Conservation (phyloP, 2,888 invertebrate genomes). For the Drosophila greeni region DNA sequence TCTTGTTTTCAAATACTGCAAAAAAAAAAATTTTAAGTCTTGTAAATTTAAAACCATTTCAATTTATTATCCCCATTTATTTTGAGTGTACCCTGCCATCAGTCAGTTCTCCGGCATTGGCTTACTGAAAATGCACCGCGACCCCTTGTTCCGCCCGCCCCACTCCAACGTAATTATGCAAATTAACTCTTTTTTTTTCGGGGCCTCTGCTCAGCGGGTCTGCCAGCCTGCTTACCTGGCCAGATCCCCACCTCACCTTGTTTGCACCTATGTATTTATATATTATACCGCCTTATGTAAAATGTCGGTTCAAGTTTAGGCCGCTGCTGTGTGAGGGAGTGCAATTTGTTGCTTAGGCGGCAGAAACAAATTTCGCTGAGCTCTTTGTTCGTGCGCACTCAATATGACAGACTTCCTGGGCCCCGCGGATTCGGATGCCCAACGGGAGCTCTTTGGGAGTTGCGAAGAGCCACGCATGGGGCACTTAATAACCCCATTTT, state of each 20-base stretch:
- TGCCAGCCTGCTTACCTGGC: slow-evolving; percentile 20
- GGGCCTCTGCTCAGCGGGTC: slow-evolving; percentile 71
- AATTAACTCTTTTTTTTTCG: slow-evolving; percentile 69
- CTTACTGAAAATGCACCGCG: slow-evolving; percentile 51
- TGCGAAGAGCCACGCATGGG: slow-evolving; percentile 29
- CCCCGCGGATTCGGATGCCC: slow-evolving; percentile 30
- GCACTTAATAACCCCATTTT: slow-evolving; percentile 31
- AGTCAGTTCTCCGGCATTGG: slow-evolving; percentile 36
- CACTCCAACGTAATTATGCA: slow-evolving; percentile 64
- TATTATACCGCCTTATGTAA: slow-evolving; percentile 64
- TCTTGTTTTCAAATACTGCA: too few species aligned
- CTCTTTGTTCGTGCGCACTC: slow-evolving; percentile 68
- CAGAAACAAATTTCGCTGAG: slow-evolving; percentile 53
- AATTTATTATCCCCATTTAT: neutral
- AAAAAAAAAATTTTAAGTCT: neutral
- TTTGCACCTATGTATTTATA: slow-evolving; percentile 21
- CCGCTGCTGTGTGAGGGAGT: slow-evolving; percentile 40
- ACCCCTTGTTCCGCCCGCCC: slow-evolving; percentile 20
- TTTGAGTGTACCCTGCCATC: slow-evolving; percentile 9
- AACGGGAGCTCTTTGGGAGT: slow-evolving; percentile 12
- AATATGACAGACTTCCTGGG: slow-evolving; percentile 58
- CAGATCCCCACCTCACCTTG: neutral
- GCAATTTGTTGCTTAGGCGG: slow-evolving; percentile 67
- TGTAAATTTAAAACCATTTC: neutral
- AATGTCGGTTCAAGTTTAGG: slow-evolving; percentile 63